Base-by-base conservation (phyloP, 2,797 vertebrate species). In the Steatocranus sp. region DNA sequence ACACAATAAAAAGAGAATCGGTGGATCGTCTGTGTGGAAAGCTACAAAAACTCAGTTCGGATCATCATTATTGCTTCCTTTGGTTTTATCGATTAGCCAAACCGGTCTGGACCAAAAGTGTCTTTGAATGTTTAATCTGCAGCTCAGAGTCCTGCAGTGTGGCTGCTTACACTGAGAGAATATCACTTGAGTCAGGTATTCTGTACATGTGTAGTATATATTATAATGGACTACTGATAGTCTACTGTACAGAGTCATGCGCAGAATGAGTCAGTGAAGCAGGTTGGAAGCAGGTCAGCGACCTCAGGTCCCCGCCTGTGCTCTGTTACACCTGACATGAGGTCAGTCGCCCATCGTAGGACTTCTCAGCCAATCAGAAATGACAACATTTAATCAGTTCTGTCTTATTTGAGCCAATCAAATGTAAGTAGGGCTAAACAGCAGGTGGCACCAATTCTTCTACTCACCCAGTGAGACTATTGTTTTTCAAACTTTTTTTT, bases 361-460 rank as follows among this genome's bases (percentile, higher is more conserved):
- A 85, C 61, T 83, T 82, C 81, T 87, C 89, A 91, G 85, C 87
- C 91, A 89, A 87, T 88, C 89, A 90, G 81, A 83, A 83, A 75
- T 12, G 11, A 58, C 38, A 34, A 18, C 11, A 25, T 43, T 48
- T 30, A 15, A 73, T 48, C 25, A 73, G 43, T 32, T 73, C 68
- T 30, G 68, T 27, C 68, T 73, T n/a, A 11, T 73, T 30, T 73
- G 17, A 73, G 27, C 68, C 68, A 73, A 32, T 46, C 17, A 30
- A 18, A 73, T 73, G 17, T 48, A 32, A 4, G 25, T 30, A 30
- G 25, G 17, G 43, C 43, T 30, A 48, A 73, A n/a, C 68, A 73
- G 25, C 68, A n/a, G 25, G 68, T 48, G 68, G 25, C 43, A n/a
- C 4, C 43, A 49, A 17, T 49, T 73, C 25, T n/a, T 30, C 7